Evolutionary conservation across 2,113 vertebrate genomes (phyloP).

Genomic region (Pyrgilauda ruficollis): DNA sequence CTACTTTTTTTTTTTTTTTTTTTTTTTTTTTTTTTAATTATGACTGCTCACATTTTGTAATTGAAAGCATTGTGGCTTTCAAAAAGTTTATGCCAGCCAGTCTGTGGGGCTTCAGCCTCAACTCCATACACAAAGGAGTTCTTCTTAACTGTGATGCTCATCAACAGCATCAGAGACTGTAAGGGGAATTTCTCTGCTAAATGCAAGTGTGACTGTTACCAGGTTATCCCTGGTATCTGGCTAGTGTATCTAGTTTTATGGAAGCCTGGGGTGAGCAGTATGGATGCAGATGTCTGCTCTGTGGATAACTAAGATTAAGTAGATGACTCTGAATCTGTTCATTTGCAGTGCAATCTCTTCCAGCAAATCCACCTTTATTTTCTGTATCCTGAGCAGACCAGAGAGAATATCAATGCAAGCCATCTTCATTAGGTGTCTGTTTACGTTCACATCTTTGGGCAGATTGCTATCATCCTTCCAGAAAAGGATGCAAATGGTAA

Average conservation of each 20-base stretch:
- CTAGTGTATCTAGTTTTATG: neutral
- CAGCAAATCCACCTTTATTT: slow-evolving; percentile 33
- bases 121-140: neutral
- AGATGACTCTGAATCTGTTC: neutral
- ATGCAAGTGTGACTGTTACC: neutral
- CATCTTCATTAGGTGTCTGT: slow-evolving; percentile 27
- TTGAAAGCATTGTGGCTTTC: neutral
- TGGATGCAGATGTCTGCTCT: neutral
- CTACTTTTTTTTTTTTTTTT: neutral
- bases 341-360: neutral
- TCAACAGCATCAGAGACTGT: neutral
- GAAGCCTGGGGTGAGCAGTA: neutral
- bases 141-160: neutral
- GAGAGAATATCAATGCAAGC: neutral
- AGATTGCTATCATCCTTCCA: neutral
- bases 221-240: neutral
- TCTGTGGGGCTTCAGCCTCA: neutral
- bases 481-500: slow-evolving; percentile 17
- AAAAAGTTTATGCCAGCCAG: neutral
- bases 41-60: neutral
- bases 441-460: neutral
- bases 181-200: neutral
- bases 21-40: neutral
- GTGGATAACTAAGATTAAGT: neutral
- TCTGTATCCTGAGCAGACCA: neutral